Percentiles rank a stretch among this genome's conserved stretches.
These are phyloP conservation scores for Chrysemys picta DNA, from an alignment of 2,113 vertebrate species.

Conservation along the genomic window DNA sequence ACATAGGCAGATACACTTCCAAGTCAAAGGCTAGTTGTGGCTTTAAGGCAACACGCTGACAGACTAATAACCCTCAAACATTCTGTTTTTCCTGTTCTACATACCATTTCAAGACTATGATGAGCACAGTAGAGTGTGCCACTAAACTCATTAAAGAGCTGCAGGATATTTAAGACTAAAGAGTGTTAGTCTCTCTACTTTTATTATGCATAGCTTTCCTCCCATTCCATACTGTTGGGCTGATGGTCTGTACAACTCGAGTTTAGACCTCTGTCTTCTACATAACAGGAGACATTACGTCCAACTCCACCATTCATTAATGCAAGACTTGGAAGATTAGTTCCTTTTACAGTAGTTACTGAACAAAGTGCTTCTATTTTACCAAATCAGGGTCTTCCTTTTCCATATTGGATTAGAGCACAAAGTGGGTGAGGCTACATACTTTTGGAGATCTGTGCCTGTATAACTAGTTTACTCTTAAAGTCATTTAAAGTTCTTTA, in stretches of 20 bases:
- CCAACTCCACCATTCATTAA: background rate
- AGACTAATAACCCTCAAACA: background rate
- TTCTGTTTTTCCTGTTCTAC: background rate
- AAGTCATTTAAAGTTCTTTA: background rate
- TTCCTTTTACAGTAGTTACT: too few relatives aligned
- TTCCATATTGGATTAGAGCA: background rate
- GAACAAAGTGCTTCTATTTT: background rate
- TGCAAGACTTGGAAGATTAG: background rate
- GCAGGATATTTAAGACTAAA: background rate
- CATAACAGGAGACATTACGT: background rate
- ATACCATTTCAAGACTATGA: background rate
- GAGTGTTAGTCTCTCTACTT: background rate
- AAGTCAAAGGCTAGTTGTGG: background rate
- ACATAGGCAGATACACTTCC: background rate
- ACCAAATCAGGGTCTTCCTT: background rate
- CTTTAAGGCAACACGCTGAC: background rate
- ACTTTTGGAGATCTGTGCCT: background rate
- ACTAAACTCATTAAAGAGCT: background rate
- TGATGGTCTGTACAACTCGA: background rate
- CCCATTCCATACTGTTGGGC: background rate
- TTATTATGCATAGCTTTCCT: background rate
- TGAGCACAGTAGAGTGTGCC: background rate
- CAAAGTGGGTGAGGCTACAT: background rate
- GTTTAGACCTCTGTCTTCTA: background rate
- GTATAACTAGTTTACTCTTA: background rate